Evolutionary conservation across 2,888 invertebrate species (phyloP).

Genomic region (Drosophila niveifrons): DNA sequence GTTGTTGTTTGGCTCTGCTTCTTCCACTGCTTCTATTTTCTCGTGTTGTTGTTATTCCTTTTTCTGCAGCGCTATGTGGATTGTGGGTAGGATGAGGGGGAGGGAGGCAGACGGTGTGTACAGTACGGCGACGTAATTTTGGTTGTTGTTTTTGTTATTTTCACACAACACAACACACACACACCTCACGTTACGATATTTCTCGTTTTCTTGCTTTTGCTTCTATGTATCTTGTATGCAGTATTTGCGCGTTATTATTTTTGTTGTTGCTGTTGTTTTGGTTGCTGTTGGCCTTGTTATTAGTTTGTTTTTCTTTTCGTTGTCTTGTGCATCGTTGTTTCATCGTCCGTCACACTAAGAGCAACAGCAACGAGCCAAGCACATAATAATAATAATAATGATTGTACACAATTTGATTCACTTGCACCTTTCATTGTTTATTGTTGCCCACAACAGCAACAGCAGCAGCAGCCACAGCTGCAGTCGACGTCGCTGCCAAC

Average conservation of each 20-base stretch:
- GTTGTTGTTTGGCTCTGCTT: slow-evolving; percentile 9
- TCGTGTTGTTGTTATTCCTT: slow-evolving; percentile 44
- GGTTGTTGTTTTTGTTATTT: slow-evolving; percentile 27
- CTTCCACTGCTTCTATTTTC: background rate
- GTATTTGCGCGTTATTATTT: slow-evolving; percentile 33
- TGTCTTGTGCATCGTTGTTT: slow-evolving; percentile 58
- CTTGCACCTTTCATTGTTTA: slow-evolving; percentile 65
- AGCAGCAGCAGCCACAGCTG: slow-evolving; percentile 5
- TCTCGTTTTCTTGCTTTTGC: slow-evolving; percentile 31
- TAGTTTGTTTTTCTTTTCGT: slow-evolving; percentile 68
- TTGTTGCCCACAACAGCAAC: slow-evolving; percentile 24
- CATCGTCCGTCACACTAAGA: slow-evolving; percentile 45
- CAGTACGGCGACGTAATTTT: slow-evolving; percentile 40
- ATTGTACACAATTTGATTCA: slow-evolving; percentile 64
- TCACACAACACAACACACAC: slow-evolving; percentile 8
- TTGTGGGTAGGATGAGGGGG: slow-evolving; percentile 1
- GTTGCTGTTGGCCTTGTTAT: slow-evolving; percentile 48
- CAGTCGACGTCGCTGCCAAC: background rate
- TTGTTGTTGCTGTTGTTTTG: slow-evolving; percentile 29
- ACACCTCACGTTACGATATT: slow-evolving; percentile 47
- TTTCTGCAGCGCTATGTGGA: slow-evolving; percentile 19
- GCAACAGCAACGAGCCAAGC: slow-evolving; percentile 47
- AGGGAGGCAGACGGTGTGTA: slow-evolving; percentile 22
- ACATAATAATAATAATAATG: slow-evolving; percentile 47
- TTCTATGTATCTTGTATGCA: slow-evolving; percentile 23